Evolutionary conservation across 2,113 vertebrate genomes (phyloP), one percentile per base, ranked within the genome.

Genomic region (Nicator chloris): DNA sequence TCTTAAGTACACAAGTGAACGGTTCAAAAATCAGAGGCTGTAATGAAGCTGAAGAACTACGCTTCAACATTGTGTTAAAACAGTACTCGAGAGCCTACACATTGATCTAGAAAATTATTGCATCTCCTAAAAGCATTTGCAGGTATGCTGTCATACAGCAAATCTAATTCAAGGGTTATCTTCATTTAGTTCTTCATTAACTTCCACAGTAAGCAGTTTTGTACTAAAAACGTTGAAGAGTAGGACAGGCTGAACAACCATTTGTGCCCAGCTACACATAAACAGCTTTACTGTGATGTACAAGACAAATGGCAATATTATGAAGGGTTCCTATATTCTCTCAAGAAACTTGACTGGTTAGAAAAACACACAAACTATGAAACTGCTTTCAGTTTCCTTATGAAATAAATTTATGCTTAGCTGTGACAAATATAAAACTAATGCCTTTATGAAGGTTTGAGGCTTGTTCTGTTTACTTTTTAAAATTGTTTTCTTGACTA

Each of bases 131-230:
- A 81, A 82, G 49, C 27, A 30, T 83, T 50, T 86, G 73, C 54
- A 82, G 44, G 40, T 35, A 60, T 0, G 3, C 7, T 64, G 54
- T 64, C 50, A 77, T 31, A 90, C 17, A 72, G 28, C 28, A 80
- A 69, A 77, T 37, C 37, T 47, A 59, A 83, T 66, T 50, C 22
- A 83, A 91, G 27, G 11, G 10, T 75, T 78, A 69, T 64, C 54
- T 82, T 86, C 63, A 63, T 80, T 93, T 70, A 72, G 49, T 27
- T 57, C 75, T 77, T 82, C 63, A 73, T 54, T 92, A 86, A 63
- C 42, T 80, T 92, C 54, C 68, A 73, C 64, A 63, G 24, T 22
- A 77, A 93, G 44, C 23, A 86, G 79, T 47, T 82, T 53, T 72
- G 50, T 79, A 56, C 28, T 57, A 60, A 75, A 86, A 71, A 60